phyloP scores from a whole-genome alignment of 1,140 invertebrate species.

The Trichoplusia ni region DNA sequence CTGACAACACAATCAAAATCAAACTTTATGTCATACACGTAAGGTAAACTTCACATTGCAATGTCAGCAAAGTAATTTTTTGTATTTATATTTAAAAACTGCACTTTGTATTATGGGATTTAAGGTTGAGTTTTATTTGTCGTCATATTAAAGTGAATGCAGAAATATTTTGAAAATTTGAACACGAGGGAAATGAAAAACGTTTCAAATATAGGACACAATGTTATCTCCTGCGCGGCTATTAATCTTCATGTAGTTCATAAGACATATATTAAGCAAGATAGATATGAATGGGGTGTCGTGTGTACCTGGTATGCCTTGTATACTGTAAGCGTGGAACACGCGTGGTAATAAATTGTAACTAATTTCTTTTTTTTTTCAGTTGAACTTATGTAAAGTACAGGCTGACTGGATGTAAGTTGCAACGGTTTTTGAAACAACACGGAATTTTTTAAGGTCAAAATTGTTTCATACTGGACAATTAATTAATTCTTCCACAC shows the following conservation, averaged over 20 bases:
- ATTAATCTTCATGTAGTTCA: constrained; percentile 15
- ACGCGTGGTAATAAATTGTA: no score
- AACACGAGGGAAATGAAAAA: constrained; percentile 19
- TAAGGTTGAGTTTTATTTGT: background rate
- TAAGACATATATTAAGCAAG: background rate
- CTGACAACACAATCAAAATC: background rate
- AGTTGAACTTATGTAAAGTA: no score
- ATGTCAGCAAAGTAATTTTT: background rate
- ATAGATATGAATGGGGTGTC: no score
- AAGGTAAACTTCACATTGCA: constrained; percentile 6
- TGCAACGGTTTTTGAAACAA: no score
- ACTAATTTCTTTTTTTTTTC: no score
- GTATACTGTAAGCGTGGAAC: no score
- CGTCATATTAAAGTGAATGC: background rate
- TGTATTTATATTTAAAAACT: background rate
- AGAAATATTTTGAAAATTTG: constrained; percentile 22
- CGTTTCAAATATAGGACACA: constrained; percentile 17
- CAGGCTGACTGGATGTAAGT: no score
- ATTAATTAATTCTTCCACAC: no score
- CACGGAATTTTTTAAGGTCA: no score
- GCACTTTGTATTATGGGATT: background rate
- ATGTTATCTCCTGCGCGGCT: background rate
- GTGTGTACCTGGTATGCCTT: no score
- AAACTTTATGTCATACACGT: background rate
- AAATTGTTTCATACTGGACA: no score